phyloP scores from a whole-genome alignment of 2,797 vertebrate species.

The Pygocentrus nattereri region DNA sequence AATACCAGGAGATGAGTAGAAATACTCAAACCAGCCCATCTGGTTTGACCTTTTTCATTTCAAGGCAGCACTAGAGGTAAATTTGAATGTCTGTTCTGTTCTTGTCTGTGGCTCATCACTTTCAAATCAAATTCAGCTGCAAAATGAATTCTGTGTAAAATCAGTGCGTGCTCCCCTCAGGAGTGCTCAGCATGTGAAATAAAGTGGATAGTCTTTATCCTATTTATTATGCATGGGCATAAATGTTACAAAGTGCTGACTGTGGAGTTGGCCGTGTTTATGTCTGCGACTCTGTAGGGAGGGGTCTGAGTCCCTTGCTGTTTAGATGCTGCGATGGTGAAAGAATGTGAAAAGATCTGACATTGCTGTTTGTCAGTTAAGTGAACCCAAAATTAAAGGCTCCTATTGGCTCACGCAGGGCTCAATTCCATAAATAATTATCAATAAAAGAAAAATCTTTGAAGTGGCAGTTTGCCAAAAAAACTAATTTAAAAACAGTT shows the following conservation, averaged over 20 bases:
- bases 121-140: constrained; percentile 62
- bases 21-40: no score
- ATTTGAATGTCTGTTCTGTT: background rate
- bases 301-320: constrained; percentile 53
- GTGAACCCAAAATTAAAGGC: no score
- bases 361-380: no score
- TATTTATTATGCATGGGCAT: constrained; percentile 80
- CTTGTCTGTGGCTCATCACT: background rate
- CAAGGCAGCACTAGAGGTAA: background rate
- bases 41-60: background rate
- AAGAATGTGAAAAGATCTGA: background rate
- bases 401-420: no score
- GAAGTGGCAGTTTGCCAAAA: no score
- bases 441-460: no score
- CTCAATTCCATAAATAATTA: no score
- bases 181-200: constrained; percentile 71
- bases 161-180: constrained; percentile 65
- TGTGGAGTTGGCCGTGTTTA: constrained; percentile 69
- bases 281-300: constrained; percentile 63
- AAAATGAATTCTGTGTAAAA: constrained; percentile 68
- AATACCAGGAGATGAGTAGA: no score
- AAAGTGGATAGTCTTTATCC: constrained; percentile 68
- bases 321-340: constrained; percentile 22
- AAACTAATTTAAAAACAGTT: no score
- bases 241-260: constrained; percentile 72